A percentile compares a stretch with the other conserved stretches of the same genome.
Conservation (phyloP, 2,797 vertebrate genomes). For the Oophaga sylvatica region DNA sequence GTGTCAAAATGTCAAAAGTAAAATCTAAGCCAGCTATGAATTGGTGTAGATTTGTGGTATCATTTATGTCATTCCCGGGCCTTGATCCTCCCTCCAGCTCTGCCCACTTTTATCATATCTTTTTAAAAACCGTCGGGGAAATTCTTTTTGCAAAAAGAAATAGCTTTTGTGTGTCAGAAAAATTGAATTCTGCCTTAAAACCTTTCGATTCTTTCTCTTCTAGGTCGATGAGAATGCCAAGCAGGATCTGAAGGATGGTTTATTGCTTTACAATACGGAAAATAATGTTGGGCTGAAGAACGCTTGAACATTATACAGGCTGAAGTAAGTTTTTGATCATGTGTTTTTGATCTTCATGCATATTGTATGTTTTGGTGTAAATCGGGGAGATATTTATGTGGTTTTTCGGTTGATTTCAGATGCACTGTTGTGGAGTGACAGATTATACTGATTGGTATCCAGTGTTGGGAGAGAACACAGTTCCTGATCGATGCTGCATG, state of each 20-base stretch:
- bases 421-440: conserved; percentile 95
- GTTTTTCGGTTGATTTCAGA: conserved; percentile 73
- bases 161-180: no score
- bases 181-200: no score
- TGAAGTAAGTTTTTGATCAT: conserved; percentile 78
- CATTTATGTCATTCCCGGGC: no score
- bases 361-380: conserved; percentile 14
- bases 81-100: no score
- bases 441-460: conserved; percentile 92
- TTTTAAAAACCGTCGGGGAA: no score
- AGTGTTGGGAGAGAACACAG: conserved; percentile 88
- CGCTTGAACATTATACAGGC: conserved; percentile 99
- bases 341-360: conserved; percentile 39
- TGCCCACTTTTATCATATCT: no score
- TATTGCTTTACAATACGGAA: conserved; percentile 92
- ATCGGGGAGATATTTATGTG: neutral
- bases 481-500: conserved; percentile 94
- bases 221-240: conserved; percentile 95
- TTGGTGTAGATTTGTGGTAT: no score
- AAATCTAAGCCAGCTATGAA: no score
- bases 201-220: neutral
- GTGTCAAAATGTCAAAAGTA: no score
- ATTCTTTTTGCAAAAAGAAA: no score
- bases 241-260: conserved; percentile 92
- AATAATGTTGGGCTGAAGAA: conserved; percentile 95